Base-by-base conservation (phyloP, 2,888 invertebrate species). In the Pachliopta kotzebuea region DNA sequence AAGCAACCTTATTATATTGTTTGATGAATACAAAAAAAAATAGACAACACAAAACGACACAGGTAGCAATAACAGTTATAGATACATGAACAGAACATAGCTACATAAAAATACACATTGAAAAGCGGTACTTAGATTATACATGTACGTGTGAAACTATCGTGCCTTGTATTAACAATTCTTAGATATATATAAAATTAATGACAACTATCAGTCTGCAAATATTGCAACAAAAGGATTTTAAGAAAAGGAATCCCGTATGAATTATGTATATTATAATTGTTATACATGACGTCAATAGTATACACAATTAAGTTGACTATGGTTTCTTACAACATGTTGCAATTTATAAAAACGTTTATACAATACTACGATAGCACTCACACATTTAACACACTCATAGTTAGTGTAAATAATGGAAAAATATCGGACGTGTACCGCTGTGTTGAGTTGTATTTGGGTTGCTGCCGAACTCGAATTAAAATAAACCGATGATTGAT, bases 401-500 rank as follows among this genome's bases (percentile, higher is more conserved):
- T 45, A 79, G 77, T 80, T 77, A 81, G 75, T 73, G 74, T 69
- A 68, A 72, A 76, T 74, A 80, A 74, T 74, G 71, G 74, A 65
- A 74, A 56, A 74, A 21, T 56, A 45, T 49, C 29, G 23, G 45
- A 73, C 75, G 81, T 87, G 85, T 88, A 89, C 88, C 89, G 84
- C 83, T 73, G 81, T 84, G 78, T 80, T 79, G 73, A 81, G 76
- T 77, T 79, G 83, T 77, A 76, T 79, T 77, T 72, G 76, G 74
- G 78, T 81, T 82, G 81, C 81, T 84, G 84, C 73, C 56, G 69
- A 66, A 69, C 71, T 70, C 29, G 73, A 70, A 66, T 79, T 83
- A 76, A 75, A 74, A 76, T 78, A 80, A 71, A 77, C 79, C 79
- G 83, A 73, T 74, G 76, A 80, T 79, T 80, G 79, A 72, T 81